phyloP scores from a whole-genome alignment of 2,888 invertebrate genomes.

The Spisula solida region DNA sequence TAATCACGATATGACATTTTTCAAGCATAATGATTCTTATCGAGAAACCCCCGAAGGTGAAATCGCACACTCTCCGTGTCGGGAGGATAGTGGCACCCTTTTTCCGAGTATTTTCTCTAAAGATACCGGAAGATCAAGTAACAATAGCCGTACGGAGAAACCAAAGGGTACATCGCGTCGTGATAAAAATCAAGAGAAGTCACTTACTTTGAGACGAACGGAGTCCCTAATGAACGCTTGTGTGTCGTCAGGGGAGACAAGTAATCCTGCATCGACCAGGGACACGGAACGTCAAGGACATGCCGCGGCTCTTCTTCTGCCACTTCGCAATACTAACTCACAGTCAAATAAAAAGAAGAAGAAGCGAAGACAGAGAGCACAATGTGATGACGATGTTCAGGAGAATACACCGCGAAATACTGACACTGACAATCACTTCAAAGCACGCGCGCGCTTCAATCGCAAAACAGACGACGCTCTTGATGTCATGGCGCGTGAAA shows the following conservation, averaged over 20 bases:
- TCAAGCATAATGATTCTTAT: constrained; percentile 21
- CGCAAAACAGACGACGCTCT: constrained; percentile 54
- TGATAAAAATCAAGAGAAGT: constrained; percentile 43
- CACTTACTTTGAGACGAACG: constrained; percentile 55
- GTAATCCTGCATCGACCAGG: constrained; percentile 2
- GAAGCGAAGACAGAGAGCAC: constrained; percentile 49
- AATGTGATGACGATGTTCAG: constrained; percentile 29
- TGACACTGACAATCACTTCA: constrained; percentile 12
- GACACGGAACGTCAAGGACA: constrained; percentile 52
- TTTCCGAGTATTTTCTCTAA: constrained; percentile 66
- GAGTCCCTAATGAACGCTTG: constrained; percentile 63
- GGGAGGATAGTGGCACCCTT: constrained; percentile 45
- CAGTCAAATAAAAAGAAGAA: constrained; percentile 65
- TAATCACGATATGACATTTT: constrained; percentile 46
- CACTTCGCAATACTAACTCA: constrained; percentile 51
- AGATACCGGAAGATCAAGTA: constrained; percentile 21
- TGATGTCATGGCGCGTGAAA: constrained; percentile 64
- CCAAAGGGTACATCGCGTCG: constrained; percentile 40
- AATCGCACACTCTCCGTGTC: constrained; percentile 13
- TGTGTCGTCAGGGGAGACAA: neutral
- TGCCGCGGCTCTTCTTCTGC: constrained; percentile 62
- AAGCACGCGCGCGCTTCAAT: constrained; percentile 14
- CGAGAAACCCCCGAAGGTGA: neutral
- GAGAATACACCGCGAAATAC: constrained; percentile 54
- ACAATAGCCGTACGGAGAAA: constrained; percentile 46